These are phyloP conservation scores for Drosophila yakuba DNA, from an alignment of 1,140 invertebrate species.

Conservation along the genomic window DNA sequence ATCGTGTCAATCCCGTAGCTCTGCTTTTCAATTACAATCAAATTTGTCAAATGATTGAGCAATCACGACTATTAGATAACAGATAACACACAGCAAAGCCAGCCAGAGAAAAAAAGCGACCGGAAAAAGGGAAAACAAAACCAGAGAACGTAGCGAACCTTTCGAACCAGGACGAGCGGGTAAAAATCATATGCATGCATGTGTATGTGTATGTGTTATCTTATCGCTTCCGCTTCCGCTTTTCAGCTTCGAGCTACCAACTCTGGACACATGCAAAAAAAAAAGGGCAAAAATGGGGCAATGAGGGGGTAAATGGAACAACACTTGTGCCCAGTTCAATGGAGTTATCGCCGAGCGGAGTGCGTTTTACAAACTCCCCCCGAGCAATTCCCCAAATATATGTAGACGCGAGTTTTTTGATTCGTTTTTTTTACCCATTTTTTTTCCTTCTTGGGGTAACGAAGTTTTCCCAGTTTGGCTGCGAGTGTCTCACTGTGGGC, in stretches of 20 bases:
- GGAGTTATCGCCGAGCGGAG: conserved; percentile 73
- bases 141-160: conserved; percentile 13
- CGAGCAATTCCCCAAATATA: conserved; percentile 66
- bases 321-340: conserved; percentile 75
- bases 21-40: conserved; percentile 72
- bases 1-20: conserved; percentile 47
- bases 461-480: conserved; percentile 57
- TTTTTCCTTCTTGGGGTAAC: conserved; percentile 20
- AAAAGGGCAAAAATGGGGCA: not conserved
- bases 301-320: conserved; percentile 1
- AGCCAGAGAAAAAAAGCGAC: conserved; percentile 5
- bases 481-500: conserved; percentile 76
- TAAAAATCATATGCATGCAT: conserved; percentile 40
- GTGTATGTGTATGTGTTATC: conserved; percentile 43
- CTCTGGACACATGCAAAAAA: conserved; percentile 57
- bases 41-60: conserved; percentile 76
- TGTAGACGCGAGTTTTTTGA: conserved; percentile 32
- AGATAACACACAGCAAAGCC: conserved; percentile 68
- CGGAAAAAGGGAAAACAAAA: conserved; percentile 38
- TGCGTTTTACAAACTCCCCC: conserved; percentile 76
- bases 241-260: conserved; percentile 38
- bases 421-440: conserved; percentile 18
- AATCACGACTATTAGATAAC: conserved; percentile 76
- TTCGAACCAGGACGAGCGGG: conserved; percentile 31
- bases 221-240: conserved; percentile 59